A percentile compares a stretch with the other conserved stretches of the same genome.
These are phyloP conservation scores for Cuniculus paca DNA, from an alignment of 2,797 vertebrate genomes.

Conservation along the genomic window DNA sequence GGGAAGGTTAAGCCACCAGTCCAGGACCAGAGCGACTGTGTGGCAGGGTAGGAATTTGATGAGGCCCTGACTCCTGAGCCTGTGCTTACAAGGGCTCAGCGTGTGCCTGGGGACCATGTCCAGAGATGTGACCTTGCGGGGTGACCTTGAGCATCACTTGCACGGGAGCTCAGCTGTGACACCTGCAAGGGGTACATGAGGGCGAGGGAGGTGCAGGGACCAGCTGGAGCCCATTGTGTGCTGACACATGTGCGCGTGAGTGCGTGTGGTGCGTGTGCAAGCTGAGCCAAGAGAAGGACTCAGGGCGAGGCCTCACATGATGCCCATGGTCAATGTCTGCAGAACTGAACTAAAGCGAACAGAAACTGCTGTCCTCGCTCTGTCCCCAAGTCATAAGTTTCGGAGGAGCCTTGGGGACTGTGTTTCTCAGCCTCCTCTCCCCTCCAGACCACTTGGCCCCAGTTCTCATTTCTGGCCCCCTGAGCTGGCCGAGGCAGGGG, in stretches of 20 bases:
- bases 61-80: not conserved
- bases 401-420: not conserved
- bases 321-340: conserved; percentile 57
- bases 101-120: not conserved
- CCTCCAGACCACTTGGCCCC: not conserved
- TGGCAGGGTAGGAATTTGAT: not conserved
- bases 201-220: not conserved
- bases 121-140: not conserved
- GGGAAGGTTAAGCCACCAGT: not conserved
- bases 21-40: not conserved
- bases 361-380: not conserved
- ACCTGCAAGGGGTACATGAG: not conserved
- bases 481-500: not conserved
- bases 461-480: not conserved
- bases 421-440: not conserved
- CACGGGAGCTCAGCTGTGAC: not conserved
- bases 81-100: not conserved
- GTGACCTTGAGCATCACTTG: not conserved
- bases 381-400: conserved; percentile 28
- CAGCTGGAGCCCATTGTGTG: not conserved
- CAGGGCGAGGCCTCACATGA: not conserved
- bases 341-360: conserved; percentile 57
- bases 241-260: rapidly evolving
- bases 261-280: not conserved
- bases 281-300: not conserved